phyloP scores from a whole-genome alignment of 2,797 vertebrate species.

The Crocodylus rhombifer region DNA sequence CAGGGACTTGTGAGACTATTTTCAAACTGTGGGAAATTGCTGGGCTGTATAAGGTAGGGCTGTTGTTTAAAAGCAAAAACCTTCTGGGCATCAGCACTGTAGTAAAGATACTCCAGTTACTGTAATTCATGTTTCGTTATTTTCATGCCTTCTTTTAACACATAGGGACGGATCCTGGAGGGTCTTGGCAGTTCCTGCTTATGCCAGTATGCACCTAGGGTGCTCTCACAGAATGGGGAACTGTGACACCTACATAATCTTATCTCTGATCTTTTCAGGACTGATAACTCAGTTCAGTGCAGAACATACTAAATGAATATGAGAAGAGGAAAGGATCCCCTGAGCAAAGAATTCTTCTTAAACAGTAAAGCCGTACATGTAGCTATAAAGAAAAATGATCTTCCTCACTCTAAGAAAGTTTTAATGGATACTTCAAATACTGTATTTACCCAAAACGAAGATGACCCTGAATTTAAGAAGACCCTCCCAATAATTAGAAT shows the following conservation, averaged over 20 bases:
- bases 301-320: background rate
- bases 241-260: background rate
- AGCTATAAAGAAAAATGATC: background rate
- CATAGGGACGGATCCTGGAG: background rate
- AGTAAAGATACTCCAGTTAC: accelerated
- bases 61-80: background rate
- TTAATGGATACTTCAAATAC: background rate
- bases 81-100: accelerated
- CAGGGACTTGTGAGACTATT: background rate
- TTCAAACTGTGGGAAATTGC: background rate
- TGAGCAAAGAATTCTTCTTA: background rate
- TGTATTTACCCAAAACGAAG: no score
- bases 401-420: background rate
- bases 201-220: background rate
- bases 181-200: accelerated
- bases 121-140: background rate
- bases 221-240: background rate
- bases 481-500: no score
- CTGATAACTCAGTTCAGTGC: background rate
- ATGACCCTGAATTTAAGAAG: no score
- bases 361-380: background rate
- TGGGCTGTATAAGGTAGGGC: accelerated
- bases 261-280: background rate
- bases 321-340: background rate
- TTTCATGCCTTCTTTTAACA: background rate